Base-by-base conservation (phyloP, 1,140 invertebrate species). In the Yoshiicerus persimilis region DNA sequence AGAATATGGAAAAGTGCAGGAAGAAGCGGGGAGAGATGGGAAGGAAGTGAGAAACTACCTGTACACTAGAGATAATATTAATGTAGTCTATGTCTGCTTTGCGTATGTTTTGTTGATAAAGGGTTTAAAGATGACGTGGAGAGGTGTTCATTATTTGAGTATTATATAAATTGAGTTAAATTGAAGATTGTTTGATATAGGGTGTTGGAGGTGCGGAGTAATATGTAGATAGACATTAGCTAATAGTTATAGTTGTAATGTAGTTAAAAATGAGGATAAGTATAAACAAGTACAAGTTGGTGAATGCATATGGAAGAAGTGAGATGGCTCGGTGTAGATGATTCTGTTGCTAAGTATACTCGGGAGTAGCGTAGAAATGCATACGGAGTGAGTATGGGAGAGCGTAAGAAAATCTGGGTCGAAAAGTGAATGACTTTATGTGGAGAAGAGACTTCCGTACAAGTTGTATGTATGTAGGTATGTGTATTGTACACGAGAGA, bases 361-460 rank as follows among this genome's bases (percentile, higher is more conserved):
- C 16, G 38, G 10, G 84, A 64, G 41, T 62, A 38, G 85, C 32
- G 47, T 56, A 86, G 34, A 38, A 36, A 41, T 30, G 47, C 27
- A 86, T 86, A 66, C 30, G 62, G 27, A 1, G 23, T 38, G 47
- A 38, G 41, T 34, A 66, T 62, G 47, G 30, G 56, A 64, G 85
- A 86, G 27, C 62, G 75, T 80, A 70, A 30, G 86, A 66, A 62
- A 89, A 89, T 89, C 62, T 91, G 77, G 90, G 90, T 91, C 90
- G 86, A 89, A 87, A 88, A 70, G 90, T 91, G 90, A 91, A 91
- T 90, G 88, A 84, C 88, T 90, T 87, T 87, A 84, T 87, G 88
- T 87, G 87, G 75, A 89, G 88, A 89, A 90, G 87, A 86, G 70
- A 90, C 90, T 89, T 89, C 90, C 90, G 89, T 75, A 88, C 70